Evolutionary conservation across 2,113 vertebrate genomes (phyloP), one percentile per base, ranked within the genome.

Genomic region (Pseudorectes ferrugineus): DNA sequence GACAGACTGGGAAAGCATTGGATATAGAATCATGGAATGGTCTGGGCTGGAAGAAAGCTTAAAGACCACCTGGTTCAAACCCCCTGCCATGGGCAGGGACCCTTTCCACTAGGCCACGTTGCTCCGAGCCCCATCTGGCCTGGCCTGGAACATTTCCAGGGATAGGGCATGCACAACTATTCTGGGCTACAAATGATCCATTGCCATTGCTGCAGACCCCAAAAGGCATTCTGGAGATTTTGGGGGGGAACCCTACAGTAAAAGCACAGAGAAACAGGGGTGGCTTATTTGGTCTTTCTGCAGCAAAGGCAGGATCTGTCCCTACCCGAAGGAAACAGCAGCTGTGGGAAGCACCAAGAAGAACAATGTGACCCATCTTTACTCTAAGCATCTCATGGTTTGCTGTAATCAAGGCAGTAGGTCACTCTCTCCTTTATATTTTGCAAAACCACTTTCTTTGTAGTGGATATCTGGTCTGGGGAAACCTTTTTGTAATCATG

Each of bases 371-470:
- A 43, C 57, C 72, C 21, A 45, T 73, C n/a, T 65, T 82, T 35
- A 63, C 49, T 46, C 38, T 23, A 38, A 67, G 16, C 43, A 85
- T 75, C 46, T 43, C 24, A 10, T 57, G 36, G 63, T 29, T 91
- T 91, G 48, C 62, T 88, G 33, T 36, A 82, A 79, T 70, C 58
- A 85, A 91, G 71, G 58, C 36, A 73, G 33, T 24, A 61, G 72
- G n/a, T 48, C 52, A 70, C 28, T 72, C 31, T 57, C 40, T 33
- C 49, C 63, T 82, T 57, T 46, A 36, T 76, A 76, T 88, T 92
- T 92, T 79, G 73, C 80, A 70, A 70, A 87, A 42, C 46, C 36
- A 45, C 42, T 88, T 63, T 62, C 45, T 93, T 82, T 85, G 35
- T 66, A 55, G 66, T 25, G 46, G 66, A 11, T 76, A 73, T 88